phyloP scores from a whole-genome alignment of 2,797 vertebrate species.

The Bovichtus variegatus region DNA sequence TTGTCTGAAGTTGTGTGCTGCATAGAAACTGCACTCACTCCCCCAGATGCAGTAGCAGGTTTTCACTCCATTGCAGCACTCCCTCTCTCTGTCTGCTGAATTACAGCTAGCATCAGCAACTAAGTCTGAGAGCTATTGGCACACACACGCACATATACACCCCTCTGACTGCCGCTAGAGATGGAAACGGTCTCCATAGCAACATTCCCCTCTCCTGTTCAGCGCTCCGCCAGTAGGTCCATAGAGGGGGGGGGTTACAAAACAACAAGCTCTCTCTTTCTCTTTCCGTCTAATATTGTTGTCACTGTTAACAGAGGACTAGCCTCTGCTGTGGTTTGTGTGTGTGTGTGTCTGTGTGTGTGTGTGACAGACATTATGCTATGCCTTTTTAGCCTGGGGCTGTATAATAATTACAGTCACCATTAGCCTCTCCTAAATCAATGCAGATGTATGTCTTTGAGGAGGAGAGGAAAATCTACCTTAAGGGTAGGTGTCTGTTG shows the following conservation, averaged over 20 bases:
- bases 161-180: constrained; percentile 80
- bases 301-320: constrained; percentile 52
- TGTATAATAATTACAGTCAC: constrained; percentile 77
- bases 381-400: constrained; percentile 51
- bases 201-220: constrained; percentile 91
- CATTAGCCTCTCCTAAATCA: constrained; percentile 65
- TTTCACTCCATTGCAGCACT: constrained; percentile 78
- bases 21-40: constrained; percentile 56
- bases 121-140: constrained; percentile 80
- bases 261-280: constrained; percentile 70
- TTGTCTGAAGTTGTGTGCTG: constrained; percentile 73
- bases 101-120: constrained; percentile 83
- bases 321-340: constrained; percentile 40
- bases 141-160: constrained; percentile 50
- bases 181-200: constrained; percentile 94
- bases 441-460: constrained; percentile 73
- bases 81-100: constrained; percentile 75
- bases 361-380: constrained; percentile 49
- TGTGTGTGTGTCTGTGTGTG: constrained; percentile 14
- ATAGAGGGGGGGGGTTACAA: constrained; percentile 76
- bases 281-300: constrained; percentile 70
- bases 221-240: constrained; percentile 85
- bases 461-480: constrained; percentile 63
- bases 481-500: constrained; percentile 70
- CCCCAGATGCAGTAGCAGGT: constrained; percentile 62